Conservation (phyloP, 2,888 invertebrate genomes). For the Baronia brevicornis region DNA sequence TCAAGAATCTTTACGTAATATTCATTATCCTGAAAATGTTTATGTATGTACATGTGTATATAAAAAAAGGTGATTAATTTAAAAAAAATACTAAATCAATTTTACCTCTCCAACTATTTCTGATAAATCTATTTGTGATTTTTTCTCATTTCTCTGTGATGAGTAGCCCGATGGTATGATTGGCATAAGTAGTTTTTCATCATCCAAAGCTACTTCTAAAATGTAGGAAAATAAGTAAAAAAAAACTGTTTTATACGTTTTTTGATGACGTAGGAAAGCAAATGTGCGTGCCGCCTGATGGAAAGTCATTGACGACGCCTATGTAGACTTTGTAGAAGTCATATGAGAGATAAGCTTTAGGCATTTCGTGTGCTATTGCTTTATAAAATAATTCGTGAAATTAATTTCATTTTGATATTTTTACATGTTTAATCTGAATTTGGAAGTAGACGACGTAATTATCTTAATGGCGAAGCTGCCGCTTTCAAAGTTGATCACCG, state of each 20-base stretch:
- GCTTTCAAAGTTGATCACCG: too few relatives aligned
- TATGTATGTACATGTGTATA: constrained; percentile 1
- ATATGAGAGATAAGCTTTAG: too few relatives aligned
- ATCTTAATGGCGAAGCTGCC: too few relatives aligned
- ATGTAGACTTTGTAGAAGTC: too few relatives aligned
- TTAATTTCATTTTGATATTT: too few relatives aligned
- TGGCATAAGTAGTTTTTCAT: constrained; percentile 31
- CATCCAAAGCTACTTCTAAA: constrained; percentile 26
- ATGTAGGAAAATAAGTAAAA: constrained; percentile 5
- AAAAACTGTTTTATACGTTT: too few relatives aligned
- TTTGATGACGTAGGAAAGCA: too few relatives aligned
- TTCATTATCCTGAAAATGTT: constrained; percentile 39
- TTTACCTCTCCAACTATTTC: constrained; percentile 27
- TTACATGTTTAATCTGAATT: too few relatives aligned
- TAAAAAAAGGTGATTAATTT: neutral
- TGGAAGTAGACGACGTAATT: neutral
- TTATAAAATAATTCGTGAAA: too few relatives aligned
- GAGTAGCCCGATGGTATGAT: constrained; percentile 36
- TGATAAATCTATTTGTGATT: constrained; percentile 19
- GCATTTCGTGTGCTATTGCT: too few relatives aligned
- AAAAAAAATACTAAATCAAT: neutral
- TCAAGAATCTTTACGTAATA: constrained; percentile 33
- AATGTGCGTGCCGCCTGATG: too few relatives aligned
- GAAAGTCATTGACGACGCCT: too few relatives aligned
- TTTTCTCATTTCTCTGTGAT: constrained; percentile 27